Percentiles rank a stretch among this genome's conserved stretches.
These are phyloP conservation scores for Eupithecia subumbrata DNA, from an alignment of 2,888 invertebrate genomes.

Conservation along the genomic window DNA sequence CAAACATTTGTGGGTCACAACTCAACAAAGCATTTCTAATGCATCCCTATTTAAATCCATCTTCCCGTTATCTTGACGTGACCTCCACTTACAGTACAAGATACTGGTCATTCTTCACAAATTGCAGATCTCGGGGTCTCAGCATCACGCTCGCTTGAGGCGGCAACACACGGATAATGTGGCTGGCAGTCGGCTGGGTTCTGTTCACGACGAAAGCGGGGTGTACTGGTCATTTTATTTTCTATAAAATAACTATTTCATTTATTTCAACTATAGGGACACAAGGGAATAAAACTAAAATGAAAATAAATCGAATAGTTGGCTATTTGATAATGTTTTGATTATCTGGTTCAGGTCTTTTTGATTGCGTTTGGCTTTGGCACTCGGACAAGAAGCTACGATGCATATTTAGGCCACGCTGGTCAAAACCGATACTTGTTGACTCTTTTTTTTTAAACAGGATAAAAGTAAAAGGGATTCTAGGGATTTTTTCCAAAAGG, in stretches of 20 bases:
- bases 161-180: conserved; percentile 63
- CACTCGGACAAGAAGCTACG: neutral
- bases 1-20: conserved; percentile 23
- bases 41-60: conserved; percentile 38
- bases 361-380: neutral
- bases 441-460: neutral
- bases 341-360: neutral
- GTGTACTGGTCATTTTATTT: neutral
- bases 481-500: neutral
- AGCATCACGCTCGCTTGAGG: conserved; percentile 62
- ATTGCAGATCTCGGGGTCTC: conserved; percentile 58
- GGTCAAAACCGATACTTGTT: neutral
- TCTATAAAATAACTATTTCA: neutral
- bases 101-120: conserved; percentile 66
- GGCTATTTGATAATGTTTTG: neutral
- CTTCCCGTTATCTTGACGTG: conserved; percentile 52
- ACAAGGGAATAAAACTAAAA: too few species aligned
- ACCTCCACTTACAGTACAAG: conserved; percentile 52
- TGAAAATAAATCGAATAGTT: too few species aligned
- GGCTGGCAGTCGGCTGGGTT: conserved; percentile 40
- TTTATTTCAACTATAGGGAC: too few species aligned
- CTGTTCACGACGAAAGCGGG: neutral
- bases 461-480: neutral
- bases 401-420: neutral
- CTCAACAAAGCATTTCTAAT: conserved; percentile 33